Evolutionary conservation across 2,113 vertebrate species (phyloP).

Genomic region (Mystacornis crossleyi): DNA sequence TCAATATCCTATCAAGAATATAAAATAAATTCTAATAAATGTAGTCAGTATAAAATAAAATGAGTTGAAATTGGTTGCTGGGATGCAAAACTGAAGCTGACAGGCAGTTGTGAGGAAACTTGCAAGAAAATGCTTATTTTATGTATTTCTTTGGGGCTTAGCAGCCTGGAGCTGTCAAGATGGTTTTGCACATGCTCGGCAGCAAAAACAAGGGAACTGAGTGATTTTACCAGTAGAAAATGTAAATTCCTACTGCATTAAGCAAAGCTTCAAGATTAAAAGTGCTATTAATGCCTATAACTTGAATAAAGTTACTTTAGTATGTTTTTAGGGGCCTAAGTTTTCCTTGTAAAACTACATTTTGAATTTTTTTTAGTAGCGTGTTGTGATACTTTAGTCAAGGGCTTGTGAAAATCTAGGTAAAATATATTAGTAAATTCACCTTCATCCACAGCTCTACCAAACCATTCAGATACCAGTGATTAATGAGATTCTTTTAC

Average conservation of each 20-base stretch:
- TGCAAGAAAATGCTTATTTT: conserved; percentile 61
- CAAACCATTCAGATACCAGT: background rate
- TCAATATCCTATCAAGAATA: conserved; percentile 27
- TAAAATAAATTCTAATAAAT: conserved; percentile 48
- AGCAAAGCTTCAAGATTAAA: conserved; percentile 5
- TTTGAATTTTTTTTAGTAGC: background rate
- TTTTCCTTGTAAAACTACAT: background rate
- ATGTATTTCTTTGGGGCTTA: conserved; percentile 50
- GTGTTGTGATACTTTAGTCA: background rate
- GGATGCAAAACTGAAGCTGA: conserved; percentile 57
- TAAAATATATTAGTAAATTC: background rate
- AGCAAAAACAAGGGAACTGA: conserved; percentile 21
- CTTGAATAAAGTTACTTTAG: background rate
- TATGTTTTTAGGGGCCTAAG: background rate
- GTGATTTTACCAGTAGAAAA: background rate
- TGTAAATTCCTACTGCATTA: background rate
- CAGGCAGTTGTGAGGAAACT: conserved; percentile 49
- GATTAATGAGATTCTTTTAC: background rate
- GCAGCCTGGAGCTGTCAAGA: conserved; percentile 61
- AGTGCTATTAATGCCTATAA: background rate
- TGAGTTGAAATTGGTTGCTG: conserved; percentile 55
- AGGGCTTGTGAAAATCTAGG: background rate
- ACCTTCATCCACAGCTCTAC: background rate
- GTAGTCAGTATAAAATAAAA: conserved; percentile 51
- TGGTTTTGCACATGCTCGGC: conserved; percentile 32